Conservation (phyloP, 2,113 vertebrate genomes). For the Cyanistes caeruleus region DNA sequence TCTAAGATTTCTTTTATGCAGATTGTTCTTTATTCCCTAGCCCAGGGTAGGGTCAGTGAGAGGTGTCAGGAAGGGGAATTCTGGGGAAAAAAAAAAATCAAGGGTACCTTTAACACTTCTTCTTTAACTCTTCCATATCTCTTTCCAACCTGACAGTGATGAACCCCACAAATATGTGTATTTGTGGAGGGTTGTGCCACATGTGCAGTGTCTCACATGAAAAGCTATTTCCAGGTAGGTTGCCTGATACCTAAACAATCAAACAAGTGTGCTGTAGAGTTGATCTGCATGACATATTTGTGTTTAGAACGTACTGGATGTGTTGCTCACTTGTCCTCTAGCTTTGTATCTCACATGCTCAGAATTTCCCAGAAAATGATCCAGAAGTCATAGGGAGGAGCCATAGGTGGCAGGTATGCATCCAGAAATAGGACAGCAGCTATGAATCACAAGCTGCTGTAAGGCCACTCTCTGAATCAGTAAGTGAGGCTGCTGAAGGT, state of each 20-base stretch:
- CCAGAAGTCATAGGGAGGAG: background rate
- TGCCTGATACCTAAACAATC: background rate
- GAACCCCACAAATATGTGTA: background rate
- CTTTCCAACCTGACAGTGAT: background rate
- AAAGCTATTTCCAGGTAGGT: background rate
- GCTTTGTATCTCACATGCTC: background rate
- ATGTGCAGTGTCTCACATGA: background rate
- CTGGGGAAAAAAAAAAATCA: background rate
- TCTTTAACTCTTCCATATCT: background rate
- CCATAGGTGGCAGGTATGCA: rapidly evolving
- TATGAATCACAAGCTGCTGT: background rate
- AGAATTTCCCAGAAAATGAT: background rate
- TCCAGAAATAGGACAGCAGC: background rate
- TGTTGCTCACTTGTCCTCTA: background rate
- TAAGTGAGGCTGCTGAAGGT: background rate
- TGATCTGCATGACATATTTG: background rate
- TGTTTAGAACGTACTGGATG: background rate
- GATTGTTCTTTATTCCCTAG: background rate
- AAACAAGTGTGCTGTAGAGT: background rate
- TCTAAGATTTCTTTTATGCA: background rate
- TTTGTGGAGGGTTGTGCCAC: background rate
- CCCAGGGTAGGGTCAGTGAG: background rate
- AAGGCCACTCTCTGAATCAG: background rate
- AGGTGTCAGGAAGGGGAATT: background rate
- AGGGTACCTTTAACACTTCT: background rate